These are phyloP conservation scores for Cetoscarus ocellatus DNA, from an alignment of 2,797 vertebrate species.

Conservation along the genomic window DNA sequence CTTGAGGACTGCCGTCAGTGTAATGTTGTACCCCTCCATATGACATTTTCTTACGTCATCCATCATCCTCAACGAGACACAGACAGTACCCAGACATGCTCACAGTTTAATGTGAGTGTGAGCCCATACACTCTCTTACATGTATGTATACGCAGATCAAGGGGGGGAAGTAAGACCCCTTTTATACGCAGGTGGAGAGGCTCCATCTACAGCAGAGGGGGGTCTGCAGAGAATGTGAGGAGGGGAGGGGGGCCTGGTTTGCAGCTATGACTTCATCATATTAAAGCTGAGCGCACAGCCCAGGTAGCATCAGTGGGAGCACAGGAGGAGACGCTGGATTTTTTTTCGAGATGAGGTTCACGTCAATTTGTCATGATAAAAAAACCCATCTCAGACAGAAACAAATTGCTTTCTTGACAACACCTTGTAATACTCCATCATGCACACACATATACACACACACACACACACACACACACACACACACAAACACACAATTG, in stretches of 20 bases:
- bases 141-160: slow-evolving; percentile 19
- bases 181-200: slow-evolving; percentile 47
- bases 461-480: slow-evolving; percentile 14
- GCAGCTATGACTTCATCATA: slow-evolving; percentile 74
- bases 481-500: slow-evolving; percentile 16
- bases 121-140: slow-evolving; percentile 12
- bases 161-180: slow-evolving; percentile 8
- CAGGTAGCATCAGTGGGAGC: slow-evolving; percentile 44
- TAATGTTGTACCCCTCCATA: slow-evolving; percentile 66
- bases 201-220: slow-evolving; percentile 47
- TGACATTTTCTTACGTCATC: slow-evolving; percentile 69
- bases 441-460: slow-evolving; percentile 34
- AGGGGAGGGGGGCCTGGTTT: not conserved
- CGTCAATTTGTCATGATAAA: slow-evolving; percentile 81
- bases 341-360: slow-evolving; percentile 64
- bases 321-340: slow-evolving; percentile 54
- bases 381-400: slow-evolving; percentile 77
- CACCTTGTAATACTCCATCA: slow-evolving; percentile 82
- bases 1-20: slow-evolving; percentile 67
- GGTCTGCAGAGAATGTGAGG: not conserved
- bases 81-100: slow-evolving; percentile 1
- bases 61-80: slow-evolving; percentile 65
- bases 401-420: slow-evolving; percentile 86
- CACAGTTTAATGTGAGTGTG: not conserved
- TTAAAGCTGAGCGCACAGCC: slow-evolving; percentile 63